Evolutionary conservation across 2,888 invertebrate genomes (phyloP).

Genomic region (Diploptera punctata): DNA sequence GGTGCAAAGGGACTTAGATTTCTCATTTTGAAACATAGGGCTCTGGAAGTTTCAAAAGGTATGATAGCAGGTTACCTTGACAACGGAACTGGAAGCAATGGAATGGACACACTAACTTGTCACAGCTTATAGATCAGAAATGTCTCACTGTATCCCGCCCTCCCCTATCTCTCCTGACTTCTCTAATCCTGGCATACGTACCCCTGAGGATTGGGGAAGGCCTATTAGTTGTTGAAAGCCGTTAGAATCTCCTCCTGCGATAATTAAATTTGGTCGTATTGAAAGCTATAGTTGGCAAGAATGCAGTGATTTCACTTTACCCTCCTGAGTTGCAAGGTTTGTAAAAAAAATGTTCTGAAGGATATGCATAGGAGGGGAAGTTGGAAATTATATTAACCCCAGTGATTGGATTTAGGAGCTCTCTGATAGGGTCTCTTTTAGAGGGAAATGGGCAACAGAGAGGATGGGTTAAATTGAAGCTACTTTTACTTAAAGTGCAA

Average conservation of each 20-base stretch:
- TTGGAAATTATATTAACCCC: constrained; percentile 19
- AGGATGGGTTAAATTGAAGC: no score
- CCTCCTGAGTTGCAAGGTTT: background rate
- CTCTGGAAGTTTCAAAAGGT: no score
- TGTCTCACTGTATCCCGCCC: background rate
- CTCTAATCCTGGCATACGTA: background rate
- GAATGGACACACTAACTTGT: background rate
- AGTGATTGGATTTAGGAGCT: constrained; percentile 22
- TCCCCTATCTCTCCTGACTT: background rate
- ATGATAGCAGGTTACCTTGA: no score
- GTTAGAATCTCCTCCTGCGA: background rate
- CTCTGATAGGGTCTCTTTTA: background rate
- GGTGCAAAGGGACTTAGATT: no score
- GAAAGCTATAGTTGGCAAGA: constrained; percentile 28
- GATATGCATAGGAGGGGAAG: background rate
- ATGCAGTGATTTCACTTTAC: background rate
- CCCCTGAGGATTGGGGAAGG: background rate
- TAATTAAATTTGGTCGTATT: constrained; percentile 35
- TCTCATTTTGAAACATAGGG: no score
- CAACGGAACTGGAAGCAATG: no score
- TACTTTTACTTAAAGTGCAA: no score
- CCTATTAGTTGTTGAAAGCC: background rate
- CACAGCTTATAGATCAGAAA: background rate
- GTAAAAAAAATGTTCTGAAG: background rate
- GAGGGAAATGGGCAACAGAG: no score